Base-by-base conservation (phyloP, 2,888 invertebrate genomes). In the Balanococcus diminutus region DNA sequence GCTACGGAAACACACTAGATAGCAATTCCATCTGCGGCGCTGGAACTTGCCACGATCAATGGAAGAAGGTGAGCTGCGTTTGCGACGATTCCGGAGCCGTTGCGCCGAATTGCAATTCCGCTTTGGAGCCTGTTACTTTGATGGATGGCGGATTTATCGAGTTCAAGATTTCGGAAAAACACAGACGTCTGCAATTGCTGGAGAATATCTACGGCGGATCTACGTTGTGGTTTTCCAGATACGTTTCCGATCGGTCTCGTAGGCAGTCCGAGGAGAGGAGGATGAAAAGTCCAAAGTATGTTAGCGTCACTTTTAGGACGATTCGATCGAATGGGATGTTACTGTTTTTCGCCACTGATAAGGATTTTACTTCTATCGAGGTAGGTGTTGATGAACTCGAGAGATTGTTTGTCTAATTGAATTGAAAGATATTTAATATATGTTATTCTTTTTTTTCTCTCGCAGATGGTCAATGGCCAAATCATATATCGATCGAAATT, bases 291-390 rank as follows among this genome's bases (percentile, higher is more conserved):
- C 22, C 87, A 0, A 97, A 96, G 90, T 93, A 92, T 4, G 90
- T 97, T 25, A 94, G 95, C 85, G 91, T 98, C 85, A 92, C 94
- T 88, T 96, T 98, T 89, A 92, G 95, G 88, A 97, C 98, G 0
- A 92, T 94, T 22, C 93, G 93, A 89, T 91, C 92, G 72, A 93
- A 95, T 89, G 98, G 97, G 1, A 91, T 97, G 39, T 90, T 98
- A n/a, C 92, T 98, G 88, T 96, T 95, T 89, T 94, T 96, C 1
- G 95, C 95, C 0, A 96, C 96, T 51, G 95, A 96, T 89, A 95
- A 95, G 89, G 95, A 96, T 90, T 96, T 94, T 89, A 96, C 97
- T 1, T 92, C 95, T 1, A 91, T 97, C 86, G 95, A 96, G 91
- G 92, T 92, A 89, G 88, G 88, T 88, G 56, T 36, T 56, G 22